Evolutionary conservation across 2,797 vertebrate genomes (phyloP), one percentile per base, ranked within the genome.

Genomic region (Pyrocephalus nanus): DNA sequence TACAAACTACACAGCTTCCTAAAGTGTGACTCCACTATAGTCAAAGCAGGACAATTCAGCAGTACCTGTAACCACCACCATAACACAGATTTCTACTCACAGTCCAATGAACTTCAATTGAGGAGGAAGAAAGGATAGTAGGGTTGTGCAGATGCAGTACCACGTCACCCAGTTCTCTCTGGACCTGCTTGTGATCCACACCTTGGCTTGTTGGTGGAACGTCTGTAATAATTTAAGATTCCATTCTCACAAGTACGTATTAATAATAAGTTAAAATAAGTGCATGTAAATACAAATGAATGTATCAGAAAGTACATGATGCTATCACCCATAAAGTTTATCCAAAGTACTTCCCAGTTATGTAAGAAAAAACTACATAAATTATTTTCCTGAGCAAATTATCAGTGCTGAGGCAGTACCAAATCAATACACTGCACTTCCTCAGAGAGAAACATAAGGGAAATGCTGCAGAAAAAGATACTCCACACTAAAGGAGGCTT

Each of bases 81-180:
- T 11, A 43, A 77, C 2, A 48, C 8, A 9, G 36, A 64, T 19
- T 40, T 77, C 45, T 92, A 97, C 99, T 99, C 97, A 99, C 99
- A 47, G 99, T 99, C 99, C 99, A 99, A 87, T 99, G 99, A 90
- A 99, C 98, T 97, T 99, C 98, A 48, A 99, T 98, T 7, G 99
- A 99, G 8, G 99, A 99, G 23, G 99, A 99, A 42, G 99, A 99
- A 89, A 99, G 99, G 93, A 99, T 99, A 82, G 99, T 99, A 29
- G 99, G 99, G 96, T 99, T 99, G 98, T 99, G 99, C 45, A 99
- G 98, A 96, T 99, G 99, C 78, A 99, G 98, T 61, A 99, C 98
- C 14, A 99, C 99, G 2, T 99, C 99, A 32, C 99, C 99, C 79
- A 99, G 93, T 78, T 99, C 99, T 91, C 98, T 98, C 94, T 99